phyloP scores from a whole-genome alignment of 1,140 invertebrate genomes.

The Cylas formicarius region DNA sequence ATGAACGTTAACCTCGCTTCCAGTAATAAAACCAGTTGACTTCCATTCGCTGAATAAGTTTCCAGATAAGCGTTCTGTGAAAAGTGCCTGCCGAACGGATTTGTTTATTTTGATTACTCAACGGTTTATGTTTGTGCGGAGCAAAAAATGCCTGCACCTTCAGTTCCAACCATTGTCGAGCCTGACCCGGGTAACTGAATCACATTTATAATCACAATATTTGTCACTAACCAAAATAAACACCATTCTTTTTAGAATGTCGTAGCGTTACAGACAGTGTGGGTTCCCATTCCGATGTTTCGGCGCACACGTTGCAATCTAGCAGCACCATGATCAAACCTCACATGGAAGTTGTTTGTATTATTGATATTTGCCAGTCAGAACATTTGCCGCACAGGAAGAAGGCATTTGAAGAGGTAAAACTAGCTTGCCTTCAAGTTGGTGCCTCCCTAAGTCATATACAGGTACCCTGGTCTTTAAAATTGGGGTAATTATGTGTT shows the following conservation, averaged over 20 bases:
- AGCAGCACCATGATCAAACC: constrained; percentile 44
- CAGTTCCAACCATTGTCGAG: constrained; percentile 30
- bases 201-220: constrained; percentile 28
- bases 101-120: constrained; percentile 24
- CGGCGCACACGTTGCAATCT: constrained; percentile 55
- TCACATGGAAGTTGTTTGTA: constrained; percentile 86
- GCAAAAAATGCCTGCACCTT: constrained; percentile 28
- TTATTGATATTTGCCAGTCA: constrained; percentile 69
- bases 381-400: constrained; percentile 65
- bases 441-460: constrained; percentile 78
- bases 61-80: too few species aligned
- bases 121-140: constrained; percentile 19
- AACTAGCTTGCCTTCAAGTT: constrained; percentile 67
- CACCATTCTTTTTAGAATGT: constrained; percentile 42
- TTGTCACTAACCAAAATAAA: constrained; percentile 31
- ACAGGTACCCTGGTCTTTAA: constrained; percentile 51
- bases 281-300: constrained; percentile 63
- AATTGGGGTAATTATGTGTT: constrained; percentile 3
- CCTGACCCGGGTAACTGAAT: constrained; percentile 36
- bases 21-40: constrained; percentile 7
- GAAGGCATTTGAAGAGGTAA: constrained; percentile 77
- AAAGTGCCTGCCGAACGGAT: constrained; percentile 15
- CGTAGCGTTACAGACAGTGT: constrained; percentile 64
- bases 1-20: constrained; percentile 10
- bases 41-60: constrained; percentile 5